phyloP scores from a whole-genome alignment of 2,797 vertebrate species.

The Dryobates pubescens region DNA sequence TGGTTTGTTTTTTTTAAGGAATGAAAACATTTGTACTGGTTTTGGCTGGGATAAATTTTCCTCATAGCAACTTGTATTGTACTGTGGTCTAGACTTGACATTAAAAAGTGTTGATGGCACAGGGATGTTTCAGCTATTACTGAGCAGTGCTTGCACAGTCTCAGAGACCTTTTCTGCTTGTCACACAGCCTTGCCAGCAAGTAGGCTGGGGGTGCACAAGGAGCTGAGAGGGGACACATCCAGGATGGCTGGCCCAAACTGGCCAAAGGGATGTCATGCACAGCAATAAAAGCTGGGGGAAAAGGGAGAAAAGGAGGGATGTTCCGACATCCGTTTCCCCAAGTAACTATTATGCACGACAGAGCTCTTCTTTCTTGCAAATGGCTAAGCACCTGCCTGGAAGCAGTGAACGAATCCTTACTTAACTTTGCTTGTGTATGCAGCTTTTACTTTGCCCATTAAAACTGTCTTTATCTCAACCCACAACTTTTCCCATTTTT shows the following conservation, averaged over 20 bases:
- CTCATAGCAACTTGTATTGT: not conserved
- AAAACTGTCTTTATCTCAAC: not conserved
- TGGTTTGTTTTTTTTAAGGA: not conserved
- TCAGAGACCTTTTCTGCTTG: not conserved
- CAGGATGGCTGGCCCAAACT: not conserved
- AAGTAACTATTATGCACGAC: not conserved
- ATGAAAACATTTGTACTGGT: not conserved
- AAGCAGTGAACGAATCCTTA: not conserved
- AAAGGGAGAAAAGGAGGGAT: not conserved
- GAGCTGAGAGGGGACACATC: not conserved
- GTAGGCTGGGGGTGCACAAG: not conserved
- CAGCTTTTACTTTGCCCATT: not conserved
- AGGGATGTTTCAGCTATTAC: not conserved
- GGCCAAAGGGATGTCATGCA: fast-evolving
- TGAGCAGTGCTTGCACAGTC: not conserved
- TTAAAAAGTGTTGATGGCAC: not conserved
- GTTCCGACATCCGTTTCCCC: not conserved
- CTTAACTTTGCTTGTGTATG: not conserved
- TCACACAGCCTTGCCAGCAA: fast-evolving
- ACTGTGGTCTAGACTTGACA: not conserved
- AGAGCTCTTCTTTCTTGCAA: not conserved
- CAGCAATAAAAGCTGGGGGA: not conserved
- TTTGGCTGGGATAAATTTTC: not conserved
- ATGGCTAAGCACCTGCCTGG: not conserved
- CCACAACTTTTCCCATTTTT: not conserved